Percentiles rank a stretch among this genome's conserved stretches.
These are phyloP conservation scores for Capitulum mitella DNA, from an alignment of 2,888 invertebrate species.

Conservation along the genomic window DNA sequence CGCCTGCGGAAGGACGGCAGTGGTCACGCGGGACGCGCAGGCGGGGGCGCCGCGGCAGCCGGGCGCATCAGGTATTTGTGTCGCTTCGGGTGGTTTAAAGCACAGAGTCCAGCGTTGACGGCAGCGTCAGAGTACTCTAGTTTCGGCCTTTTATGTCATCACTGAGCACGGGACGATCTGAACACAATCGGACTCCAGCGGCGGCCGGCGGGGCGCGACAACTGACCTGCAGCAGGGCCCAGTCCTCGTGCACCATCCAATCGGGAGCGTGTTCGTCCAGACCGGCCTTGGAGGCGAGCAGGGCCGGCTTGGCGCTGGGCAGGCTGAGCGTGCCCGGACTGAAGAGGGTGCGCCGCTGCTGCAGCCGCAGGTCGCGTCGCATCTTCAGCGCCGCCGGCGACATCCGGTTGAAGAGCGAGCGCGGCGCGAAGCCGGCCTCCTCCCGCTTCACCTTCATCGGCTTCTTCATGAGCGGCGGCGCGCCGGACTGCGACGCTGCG, in stretches of 20 bases:
- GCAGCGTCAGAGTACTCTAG: neutral
- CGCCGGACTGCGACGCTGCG: neutral
- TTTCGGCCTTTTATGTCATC: constrained; percentile 23
- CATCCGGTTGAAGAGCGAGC: constrained; percentile 73
- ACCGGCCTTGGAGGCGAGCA: constrained; percentile 29
- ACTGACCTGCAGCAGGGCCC: constrained; percentile 65
- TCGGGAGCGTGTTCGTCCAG: constrained; percentile 52
- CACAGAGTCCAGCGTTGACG: constrained; percentile 13
- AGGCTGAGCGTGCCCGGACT: constrained; percentile 31
- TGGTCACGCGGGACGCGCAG: neutral
- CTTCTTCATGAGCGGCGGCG: constrained; percentile 39
- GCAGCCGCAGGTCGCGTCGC: constrained; percentile 54
- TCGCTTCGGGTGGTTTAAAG: constrained; percentile 18
- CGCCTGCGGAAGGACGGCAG: constrained; percentile 30
- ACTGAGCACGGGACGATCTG: neutral
- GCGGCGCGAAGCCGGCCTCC: constrained; percentile 65
- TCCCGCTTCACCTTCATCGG: constrained; percentile 52
- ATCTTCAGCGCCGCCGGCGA: constrained; percentile 65
- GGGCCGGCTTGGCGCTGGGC: constrained; percentile 38
- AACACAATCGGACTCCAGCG: too few species aligned
- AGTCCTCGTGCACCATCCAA: constrained; percentile 87
- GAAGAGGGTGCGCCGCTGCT: constrained; percentile 32
- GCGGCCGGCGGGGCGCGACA: neutral
- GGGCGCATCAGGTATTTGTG: neutral
- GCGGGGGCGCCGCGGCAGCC: too few species aligned